Percentiles rank a stretch among this genome's conserved stretches.
Evolutionary conservation across 2,113 vertebrate genomes (phyloP).

Genomic region (Ammodytes dubius): DNA sequence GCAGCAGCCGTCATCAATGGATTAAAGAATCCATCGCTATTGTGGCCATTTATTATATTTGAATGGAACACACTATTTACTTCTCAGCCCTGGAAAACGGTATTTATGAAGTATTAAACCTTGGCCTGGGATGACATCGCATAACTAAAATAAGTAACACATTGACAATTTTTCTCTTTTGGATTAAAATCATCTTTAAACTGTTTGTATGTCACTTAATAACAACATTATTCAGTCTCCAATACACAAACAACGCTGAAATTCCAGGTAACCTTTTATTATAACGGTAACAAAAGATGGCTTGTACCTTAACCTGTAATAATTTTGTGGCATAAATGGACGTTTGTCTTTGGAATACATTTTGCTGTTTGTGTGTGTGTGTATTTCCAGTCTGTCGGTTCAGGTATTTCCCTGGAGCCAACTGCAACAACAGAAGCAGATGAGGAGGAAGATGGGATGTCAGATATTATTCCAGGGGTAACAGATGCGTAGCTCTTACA

Average conservation of each 20-base stretch:
- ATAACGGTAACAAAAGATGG: background rate
- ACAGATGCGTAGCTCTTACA: background rate
- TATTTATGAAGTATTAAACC: no score
- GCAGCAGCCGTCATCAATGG: no score
- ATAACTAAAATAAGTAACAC: background rate
- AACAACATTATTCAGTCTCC: background rate
- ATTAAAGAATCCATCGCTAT: no score
- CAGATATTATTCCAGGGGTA: constrained; percentile 92
- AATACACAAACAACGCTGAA: background rate
- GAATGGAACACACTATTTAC: no score
- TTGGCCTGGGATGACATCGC: no score
- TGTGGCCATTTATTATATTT: no score
- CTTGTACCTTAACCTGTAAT: background rate
- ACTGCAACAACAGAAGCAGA: constrained; percentile 90
- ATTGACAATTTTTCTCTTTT: no score
- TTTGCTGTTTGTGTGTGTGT: background rate
- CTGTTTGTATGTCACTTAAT: background rate
- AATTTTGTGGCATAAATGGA: background rate
- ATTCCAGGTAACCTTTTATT: background rate
- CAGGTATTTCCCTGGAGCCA: constrained; percentile 89
- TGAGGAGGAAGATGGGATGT: constrained; percentile 98
- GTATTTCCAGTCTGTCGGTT: constrained; percentile 84
- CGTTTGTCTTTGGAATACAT: background rate
- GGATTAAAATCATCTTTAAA: background rate
- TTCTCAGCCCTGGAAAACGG: no score